phyloP scores from a whole-genome alignment of 1,140 invertebrate genomes.

The Hirudo medicinalis region DNA sequence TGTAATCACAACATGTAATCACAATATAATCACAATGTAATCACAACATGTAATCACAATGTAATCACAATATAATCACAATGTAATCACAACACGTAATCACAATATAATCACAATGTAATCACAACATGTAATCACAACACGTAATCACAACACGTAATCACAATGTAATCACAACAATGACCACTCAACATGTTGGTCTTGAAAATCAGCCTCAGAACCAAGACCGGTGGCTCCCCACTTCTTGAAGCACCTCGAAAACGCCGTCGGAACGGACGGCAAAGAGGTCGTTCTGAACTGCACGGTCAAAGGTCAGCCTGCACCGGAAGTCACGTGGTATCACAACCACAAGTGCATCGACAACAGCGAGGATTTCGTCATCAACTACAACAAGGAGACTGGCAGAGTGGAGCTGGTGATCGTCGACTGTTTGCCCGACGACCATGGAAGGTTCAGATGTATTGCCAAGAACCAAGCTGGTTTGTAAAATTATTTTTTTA shows the following conservation, averaged over 20 bases:
- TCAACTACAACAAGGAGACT: constrained; percentile 36
- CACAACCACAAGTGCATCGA: constrained; percentile 39
- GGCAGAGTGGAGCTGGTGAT: constrained; percentile 38
- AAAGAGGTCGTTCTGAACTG: constrained; percentile 34
- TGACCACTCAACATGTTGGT: too few relatives aligned
- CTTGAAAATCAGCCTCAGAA: constrained; percentile 13
- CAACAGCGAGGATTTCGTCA: constrained; percentile 39
- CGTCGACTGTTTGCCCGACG: constrained; percentile 42
- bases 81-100: too few relatives aligned
- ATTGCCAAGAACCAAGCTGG: constrained; percentile 23
- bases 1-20: too few relatives aligned
- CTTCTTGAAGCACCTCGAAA: constrained; percentile 30
- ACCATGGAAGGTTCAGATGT: constrained; percentile 35
- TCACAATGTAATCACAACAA: too few relatives aligned
- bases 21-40: too few relatives aligned
- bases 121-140: too few relatives aligned
- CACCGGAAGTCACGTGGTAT: constrained; percentile 38
- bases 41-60: too few relatives aligned
- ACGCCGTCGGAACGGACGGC: constrained; percentile 33
- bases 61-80: not conserved
- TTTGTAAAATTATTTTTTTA: not conserved
- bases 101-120: too few relatives aligned
- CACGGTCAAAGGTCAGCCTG: constrained; percentile 34
- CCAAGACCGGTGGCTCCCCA: constrained; percentile 31
- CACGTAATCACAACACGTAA: too few relatives aligned